Percentiles rank a stretch among this genome's conserved stretches.
Evolutionary conservation across 2,113 vertebrate species (phyloP).

Genomic region (Xenus cinereus): DNA sequence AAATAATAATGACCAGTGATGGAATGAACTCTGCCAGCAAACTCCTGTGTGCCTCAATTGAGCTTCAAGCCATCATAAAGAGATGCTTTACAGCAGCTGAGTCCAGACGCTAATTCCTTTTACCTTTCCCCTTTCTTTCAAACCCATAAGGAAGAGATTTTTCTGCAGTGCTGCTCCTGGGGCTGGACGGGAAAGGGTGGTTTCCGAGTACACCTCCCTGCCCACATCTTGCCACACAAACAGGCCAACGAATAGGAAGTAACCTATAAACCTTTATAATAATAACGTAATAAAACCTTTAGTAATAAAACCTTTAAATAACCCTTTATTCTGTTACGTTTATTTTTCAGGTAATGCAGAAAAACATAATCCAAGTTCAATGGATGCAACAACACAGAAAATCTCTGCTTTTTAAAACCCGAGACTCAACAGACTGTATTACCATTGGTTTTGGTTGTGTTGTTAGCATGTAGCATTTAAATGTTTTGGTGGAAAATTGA

Average conservation of each 20-base stretch:
- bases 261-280: too few relatives aligned
- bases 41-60: not conserved
- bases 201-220: not conserved
- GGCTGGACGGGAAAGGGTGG: not conserved
- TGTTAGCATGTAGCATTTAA: not conserved
- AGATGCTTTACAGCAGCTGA: not conserved
- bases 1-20: not conserved
- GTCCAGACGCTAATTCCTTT: not conserved
- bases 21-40: not conserved
- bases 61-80: not conserved
- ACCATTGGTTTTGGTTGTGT: not conserved
- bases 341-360: not conserved
- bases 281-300: too few relatives aligned
- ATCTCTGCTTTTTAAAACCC: not conserved
- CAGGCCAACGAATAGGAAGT: not conserved
- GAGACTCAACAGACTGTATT: not conserved
- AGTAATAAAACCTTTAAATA: too few relatives aligned
- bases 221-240: not conserved
- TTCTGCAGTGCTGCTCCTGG: not conserved
- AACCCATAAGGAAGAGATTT: not conserved
- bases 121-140: not conserved
- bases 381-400: not conserved
- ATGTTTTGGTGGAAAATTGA: not conserved
- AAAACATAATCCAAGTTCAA: not conserved
- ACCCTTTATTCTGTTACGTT: not conserved